Evolutionary conservation across 2,888 invertebrate genomes (phyloP), one percentile per base, ranked within the genome.

Genomic region (Desoria tigrina): DNA sequence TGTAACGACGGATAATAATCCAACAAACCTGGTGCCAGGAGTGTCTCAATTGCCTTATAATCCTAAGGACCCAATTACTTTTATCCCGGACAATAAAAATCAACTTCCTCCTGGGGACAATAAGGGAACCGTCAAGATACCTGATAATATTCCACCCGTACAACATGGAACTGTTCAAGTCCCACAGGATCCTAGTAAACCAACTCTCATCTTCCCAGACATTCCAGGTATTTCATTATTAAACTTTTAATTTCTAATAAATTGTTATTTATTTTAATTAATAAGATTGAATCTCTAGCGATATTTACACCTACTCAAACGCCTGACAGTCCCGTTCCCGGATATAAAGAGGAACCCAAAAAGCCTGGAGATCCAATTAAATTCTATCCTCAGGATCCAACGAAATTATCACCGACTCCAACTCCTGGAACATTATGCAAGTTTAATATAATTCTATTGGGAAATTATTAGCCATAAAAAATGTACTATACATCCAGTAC

Each of bases 291-390:
- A 9, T 45, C 16, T 45, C 4, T 16, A 51, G 51, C 51, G 4
- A 51, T 51, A 16, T 51, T 51, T 26, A 51, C 51, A 26, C 51
- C 51, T 3, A 23, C 21, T 23, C 16, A 16, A 14, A 18, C 51
- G 2, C 51, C 51, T 24, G 51, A 24, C 7, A 4, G 23, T 24
- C 51, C 51, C 4, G 51, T 51, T 16, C 51, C 21, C 7, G 51
- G 51, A 51, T 51, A 6, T 6, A 23, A 23, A 51, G 51, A 51
- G 23, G 51, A 51, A 9, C 51, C 51, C 16, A 51, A 51, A 51
- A 24, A 16, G 21, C 51, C 51, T 23, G 24, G 24, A 24, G 16
- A 21, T 16, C 51, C 51, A 7, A 26, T 51, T 4, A 51, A 51
- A 23, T 51, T 51, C 23, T 51, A 51, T 16, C 51, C 51, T 24